These are phyloP conservation scores for Drosophila ustulata DNA, from an alignment of 2,888 invertebrate genomes.

Conservation along the genomic window DNA sequence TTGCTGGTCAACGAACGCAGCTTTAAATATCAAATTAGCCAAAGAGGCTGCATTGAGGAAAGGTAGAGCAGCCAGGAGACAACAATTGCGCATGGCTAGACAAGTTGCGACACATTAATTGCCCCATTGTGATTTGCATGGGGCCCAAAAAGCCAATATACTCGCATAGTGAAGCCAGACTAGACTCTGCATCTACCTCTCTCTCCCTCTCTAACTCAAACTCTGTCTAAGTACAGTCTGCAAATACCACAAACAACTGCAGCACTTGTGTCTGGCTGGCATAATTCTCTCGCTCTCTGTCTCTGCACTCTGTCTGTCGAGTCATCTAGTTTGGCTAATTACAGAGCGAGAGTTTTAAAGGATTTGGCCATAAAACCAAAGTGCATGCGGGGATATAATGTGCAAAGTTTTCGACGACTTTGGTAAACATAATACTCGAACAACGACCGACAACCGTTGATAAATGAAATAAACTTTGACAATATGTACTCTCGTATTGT, in stretches of 20 bases:
- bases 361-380: conserved; percentile 18
- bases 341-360: conserved; percentile 35
- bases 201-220: neutral
- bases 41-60: conserved; percentile 13
- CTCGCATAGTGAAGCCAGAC: conserved; percentile 1
- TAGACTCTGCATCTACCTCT: neutral
- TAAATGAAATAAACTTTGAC: conserved; percentile 75
- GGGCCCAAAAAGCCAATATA: conserved; percentile 22
- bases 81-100: conserved; percentile 62
- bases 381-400: conserved; percentile 17
- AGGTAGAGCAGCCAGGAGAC: conserved; percentile 15
- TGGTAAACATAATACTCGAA: conserved; percentile 22
- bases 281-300: conserved; percentile 16
- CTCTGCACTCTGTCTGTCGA: conserved; percentile 7
- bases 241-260: conserved; percentile 55
- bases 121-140: conserved; percentile 72
- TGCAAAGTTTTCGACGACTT: conserved; percentile 22
- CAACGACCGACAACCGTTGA: conserved; percentile 27
- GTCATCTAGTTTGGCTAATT: conserved; percentile 38
- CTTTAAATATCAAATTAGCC: conserved; percentile 72
- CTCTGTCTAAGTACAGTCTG: conserved; percentile 11
- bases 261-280: conserved; percentile 45
- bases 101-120: conserved; percentile 69
- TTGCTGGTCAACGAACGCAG: conserved; percentile 22
- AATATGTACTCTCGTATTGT: conserved; percentile 54